Conservation (phyloP, 2,113 vertebrate genomes). For the Dasyurus viverrinus region DNA sequence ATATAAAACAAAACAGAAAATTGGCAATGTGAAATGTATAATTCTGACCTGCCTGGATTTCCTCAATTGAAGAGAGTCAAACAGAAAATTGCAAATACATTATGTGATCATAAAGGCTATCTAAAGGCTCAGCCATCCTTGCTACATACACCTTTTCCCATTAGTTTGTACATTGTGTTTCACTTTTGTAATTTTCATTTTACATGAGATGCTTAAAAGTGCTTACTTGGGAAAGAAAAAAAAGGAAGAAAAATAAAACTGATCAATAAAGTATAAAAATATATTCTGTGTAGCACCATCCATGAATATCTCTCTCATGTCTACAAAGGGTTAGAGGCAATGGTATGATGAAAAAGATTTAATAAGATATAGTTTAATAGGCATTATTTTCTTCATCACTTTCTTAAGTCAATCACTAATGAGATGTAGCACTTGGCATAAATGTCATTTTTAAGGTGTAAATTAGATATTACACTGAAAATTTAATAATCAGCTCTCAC, state of each 20-base stretch:
- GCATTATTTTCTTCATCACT: not conserved
- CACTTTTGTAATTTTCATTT: slow-evolving; percentile 38
- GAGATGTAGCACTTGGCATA: not conserved
- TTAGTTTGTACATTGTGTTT: slow-evolving; percentile 5
- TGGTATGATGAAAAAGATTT: too few relatives aligned
- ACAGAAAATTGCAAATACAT: not conserved
- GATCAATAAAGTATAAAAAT: too few relatives aligned
- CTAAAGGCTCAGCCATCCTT: accelerated
- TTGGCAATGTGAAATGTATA: accelerated
- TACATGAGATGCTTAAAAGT: slow-evolving; percentile 54
- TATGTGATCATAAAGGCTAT: not conserved
- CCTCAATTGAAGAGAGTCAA: accelerated
- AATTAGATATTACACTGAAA: not conserved
- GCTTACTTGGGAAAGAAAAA: not conserved
- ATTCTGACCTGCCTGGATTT: not conserved
- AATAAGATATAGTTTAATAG: too few relatives aligned
- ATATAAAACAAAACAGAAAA: too few relatives aligned
- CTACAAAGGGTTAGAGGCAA: too few relatives aligned
- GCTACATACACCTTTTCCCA: not conserved
- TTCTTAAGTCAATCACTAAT: not conserved
- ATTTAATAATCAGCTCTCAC: not conserved
- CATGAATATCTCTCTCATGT: too few relatives aligned
- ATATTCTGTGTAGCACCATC: too few relatives aligned
- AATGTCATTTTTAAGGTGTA: not conserved
- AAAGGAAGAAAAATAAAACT: too few relatives aligned